Evolutionary conservation across 2,888 invertebrate species (phyloP).

Genomic region (Ischnura elegans): DNA sequence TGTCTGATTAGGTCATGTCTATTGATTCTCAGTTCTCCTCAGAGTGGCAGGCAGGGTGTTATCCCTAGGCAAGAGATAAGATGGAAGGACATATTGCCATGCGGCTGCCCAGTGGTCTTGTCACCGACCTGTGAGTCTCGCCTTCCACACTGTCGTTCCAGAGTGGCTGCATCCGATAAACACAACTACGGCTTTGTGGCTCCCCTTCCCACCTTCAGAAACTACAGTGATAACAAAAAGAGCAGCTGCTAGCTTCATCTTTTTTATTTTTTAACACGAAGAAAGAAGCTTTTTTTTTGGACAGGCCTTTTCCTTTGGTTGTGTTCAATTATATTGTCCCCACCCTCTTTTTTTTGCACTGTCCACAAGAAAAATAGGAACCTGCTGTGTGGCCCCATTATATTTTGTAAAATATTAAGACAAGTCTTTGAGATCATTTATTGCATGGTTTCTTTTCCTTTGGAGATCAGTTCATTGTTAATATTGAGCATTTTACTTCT

Average conservation of each 20-base stretch:
- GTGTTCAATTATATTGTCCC: slow-evolving; percentile 22
- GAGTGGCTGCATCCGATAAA: slow-evolving; percentile 64
- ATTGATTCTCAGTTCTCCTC: slow-evolving; percentile 11
- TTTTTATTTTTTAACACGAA: slow-evolving; percentile 40
- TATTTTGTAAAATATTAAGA: slow-evolving; percentile 5
- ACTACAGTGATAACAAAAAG: slow-evolving; percentile 68
- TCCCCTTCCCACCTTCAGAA: slow-evolving; percentile 68
- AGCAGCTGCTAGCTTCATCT: slow-evolving; percentile 68
- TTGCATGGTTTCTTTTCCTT: slow-evolving; percentile 60
- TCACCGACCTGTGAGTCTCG: slow-evolving; percentile 65
- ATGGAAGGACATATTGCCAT: slow-evolving; percentile 47
- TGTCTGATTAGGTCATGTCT: slow-evolving; percentile 27
- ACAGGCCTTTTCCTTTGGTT: slow-evolving; percentile 52
- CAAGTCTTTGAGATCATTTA: slow-evolving; percentile 40
- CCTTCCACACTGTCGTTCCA: slow-evolving; percentile 66
- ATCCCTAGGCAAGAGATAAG: slow-evolving; percentile 49
- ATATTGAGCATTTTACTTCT: background rate
- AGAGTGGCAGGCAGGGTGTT: background rate
- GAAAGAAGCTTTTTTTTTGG: slow-evolving; percentile 33
- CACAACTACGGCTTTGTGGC: slow-evolving; percentile 63
- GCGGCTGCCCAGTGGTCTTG: slow-evolving; percentile 50
- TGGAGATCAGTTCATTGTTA: slow-evolving; percentile 41
- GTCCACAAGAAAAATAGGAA: slow-evolving; percentile 1
- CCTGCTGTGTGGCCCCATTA: slow-evolving; percentile 27
- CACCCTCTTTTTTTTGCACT: slow-evolving; percentile 43